Evolutionary conservation across 2,797 vertebrate species (phyloP).

Genomic region (Pipistrellus kuhlii): DNA sequence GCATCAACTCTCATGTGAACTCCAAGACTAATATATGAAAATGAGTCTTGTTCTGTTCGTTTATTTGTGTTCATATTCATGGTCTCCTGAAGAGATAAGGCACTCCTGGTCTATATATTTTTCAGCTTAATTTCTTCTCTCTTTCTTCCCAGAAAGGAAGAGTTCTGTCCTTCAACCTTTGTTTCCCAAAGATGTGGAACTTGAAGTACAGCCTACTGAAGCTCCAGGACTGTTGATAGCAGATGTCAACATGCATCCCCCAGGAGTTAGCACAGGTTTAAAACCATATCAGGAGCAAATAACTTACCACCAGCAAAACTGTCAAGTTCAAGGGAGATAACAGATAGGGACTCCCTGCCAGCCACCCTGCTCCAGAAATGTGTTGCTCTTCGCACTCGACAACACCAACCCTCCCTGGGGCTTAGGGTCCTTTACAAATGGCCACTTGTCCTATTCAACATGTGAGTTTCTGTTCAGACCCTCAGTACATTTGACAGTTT

Average conservation of each 20-base stretch:
- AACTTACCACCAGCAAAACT: constrained; percentile 62
- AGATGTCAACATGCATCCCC: constrained; percentile 60
- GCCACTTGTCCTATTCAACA: neutral
- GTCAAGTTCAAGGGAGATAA: constrained; percentile 66
- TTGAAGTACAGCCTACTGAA: constrained; percentile 72
- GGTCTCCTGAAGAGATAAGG: neutral
- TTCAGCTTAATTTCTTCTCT: constrained; percentile 21
- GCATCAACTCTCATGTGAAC: neutral
- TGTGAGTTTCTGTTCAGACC: neutral
- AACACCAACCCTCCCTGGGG: neutral
- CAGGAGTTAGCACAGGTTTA: constrained; percentile 64
- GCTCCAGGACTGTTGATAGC: constrained; percentile 66
- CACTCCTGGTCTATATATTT: neutral
- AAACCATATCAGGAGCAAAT: constrained; percentile 72
- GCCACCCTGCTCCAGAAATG: neutral
- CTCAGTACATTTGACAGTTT: neutral
- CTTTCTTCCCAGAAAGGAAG: neutral
- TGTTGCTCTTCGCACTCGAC: neutral
- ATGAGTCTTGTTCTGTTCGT: neutral
- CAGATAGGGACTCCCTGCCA: neutral
- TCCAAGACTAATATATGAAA: neutral
- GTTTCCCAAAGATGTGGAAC: constrained; percentile 62
- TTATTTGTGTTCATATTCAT: neutral
- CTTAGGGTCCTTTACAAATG: neutral
- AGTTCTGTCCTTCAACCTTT: neutral